These are phyloP conservation scores for Synanceia verrucosa DNA, from an alignment of 2,797 vertebrate species.

Conservation along the genomic window DNA sequence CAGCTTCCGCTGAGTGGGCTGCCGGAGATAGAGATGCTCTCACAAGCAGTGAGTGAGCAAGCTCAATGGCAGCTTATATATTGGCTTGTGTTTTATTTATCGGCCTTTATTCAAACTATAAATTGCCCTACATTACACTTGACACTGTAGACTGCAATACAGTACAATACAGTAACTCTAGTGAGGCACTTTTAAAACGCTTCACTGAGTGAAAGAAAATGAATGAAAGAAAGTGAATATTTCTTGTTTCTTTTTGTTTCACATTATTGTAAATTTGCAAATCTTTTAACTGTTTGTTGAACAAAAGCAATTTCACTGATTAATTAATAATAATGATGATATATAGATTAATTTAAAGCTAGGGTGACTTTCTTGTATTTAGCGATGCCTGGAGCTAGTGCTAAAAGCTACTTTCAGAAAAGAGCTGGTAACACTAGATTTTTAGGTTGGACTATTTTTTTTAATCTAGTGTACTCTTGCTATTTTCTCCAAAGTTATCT, in stretches of 20 bases:
- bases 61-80: background rate
- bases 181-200: background rate
- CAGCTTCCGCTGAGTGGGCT: constrained; percentile 14
- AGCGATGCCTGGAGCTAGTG: too few relatives aligned
- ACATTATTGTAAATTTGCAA: background rate
- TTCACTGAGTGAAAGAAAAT: too few relatives aligned
- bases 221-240: too few relatives aligned
- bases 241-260: background rate
- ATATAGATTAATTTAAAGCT: too few relatives aligned
- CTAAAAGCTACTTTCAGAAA: too few relatives aligned
- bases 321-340: too few relatives aligned
- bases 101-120: background rate
- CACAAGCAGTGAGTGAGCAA: background rate
- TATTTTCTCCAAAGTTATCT: too few relatives aligned
- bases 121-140: background rate
- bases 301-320: background rate
- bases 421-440: too few relatives aligned
- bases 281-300: background rate
- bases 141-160: too few relatives aligned
- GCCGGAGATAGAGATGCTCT: constrained; percentile 35
- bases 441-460: too few relatives aligned
- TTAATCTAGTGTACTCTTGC: too few relatives aligned
- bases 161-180: background rate
- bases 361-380: too few relatives aligned
- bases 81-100: background rate